Conservation (phyloP, 2,888 invertebrate species). For the Choristoneura rosaceana region DNA sequence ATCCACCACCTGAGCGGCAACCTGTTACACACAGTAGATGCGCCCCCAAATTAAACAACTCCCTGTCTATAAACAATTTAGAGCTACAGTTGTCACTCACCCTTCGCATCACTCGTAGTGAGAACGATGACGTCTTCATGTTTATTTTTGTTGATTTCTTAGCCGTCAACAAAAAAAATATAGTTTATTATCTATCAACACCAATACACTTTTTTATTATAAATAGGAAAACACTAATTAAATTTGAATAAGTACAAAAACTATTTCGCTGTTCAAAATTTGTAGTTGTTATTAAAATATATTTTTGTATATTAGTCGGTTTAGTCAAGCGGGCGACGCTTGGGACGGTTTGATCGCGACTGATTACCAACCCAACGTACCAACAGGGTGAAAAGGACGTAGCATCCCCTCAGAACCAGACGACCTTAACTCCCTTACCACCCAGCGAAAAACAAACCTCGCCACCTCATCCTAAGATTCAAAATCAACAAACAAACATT, state of each 20-base stretch:
- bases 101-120: slow-evolving; percentile 91
- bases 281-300: slow-evolving; percentile 48
- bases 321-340: slow-evolving; percentile 65
- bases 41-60: neutral
- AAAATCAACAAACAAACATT: slow-evolving; percentile 47
- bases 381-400: slow-evolving; percentile 82
- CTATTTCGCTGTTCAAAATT: slow-evolving; percentile 51
- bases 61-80: neutral
- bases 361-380: slow-evolving; percentile 73
- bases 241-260: slow-evolving; percentile 36
- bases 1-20: slow-evolving; percentile 54
- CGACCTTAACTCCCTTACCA: slow-evolving; percentile 54
- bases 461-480: slow-evolving; percentile 28
- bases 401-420: slow-evolving; percentile 51
- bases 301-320: slow-evolving; percentile 51
- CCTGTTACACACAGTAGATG: slow-evolving; percentile 59
- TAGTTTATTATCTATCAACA: slow-evolving; percentile 33
- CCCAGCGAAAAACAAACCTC: slow-evolving; percentile 48
- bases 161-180: slow-evolving; percentile 51
- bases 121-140: slow-evolving; percentile 92
- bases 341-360: slow-evolving; percentile 81
- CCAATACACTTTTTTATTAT: slow-evolving; percentile 10
- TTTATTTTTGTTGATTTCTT: slow-evolving; percentile 69
- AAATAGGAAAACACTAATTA: slow-evolving; percentile 23
- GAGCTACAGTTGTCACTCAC: slow-evolving; percentile 81